Conservation (phyloP, 1,140 invertebrate genomes). For the Drosophila gunungcola region DNA sequence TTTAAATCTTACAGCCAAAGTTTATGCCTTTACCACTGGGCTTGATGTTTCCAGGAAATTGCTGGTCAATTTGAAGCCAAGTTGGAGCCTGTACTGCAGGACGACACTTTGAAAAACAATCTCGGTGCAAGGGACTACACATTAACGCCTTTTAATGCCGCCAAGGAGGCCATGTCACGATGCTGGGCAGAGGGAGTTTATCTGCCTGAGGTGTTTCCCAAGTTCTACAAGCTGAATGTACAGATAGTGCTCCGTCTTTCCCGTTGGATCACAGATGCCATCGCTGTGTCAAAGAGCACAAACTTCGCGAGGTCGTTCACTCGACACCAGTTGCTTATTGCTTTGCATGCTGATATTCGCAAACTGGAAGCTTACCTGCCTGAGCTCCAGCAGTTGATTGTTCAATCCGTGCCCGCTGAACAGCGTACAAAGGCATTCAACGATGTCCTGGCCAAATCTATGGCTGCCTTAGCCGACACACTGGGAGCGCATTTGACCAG, state of each 20-base stretch:
- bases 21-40: neutral
- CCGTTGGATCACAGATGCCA: constrained; percentile 87
- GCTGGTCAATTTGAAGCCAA: constrained; percentile 87
- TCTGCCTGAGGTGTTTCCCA: constrained; percentile 89
- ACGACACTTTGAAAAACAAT: constrained; percentile 33
- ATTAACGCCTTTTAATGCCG: constrained; percentile 68
- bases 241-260: constrained; percentile 92
- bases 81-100: constrained; percentile 64
- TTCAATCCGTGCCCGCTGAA: constrained; percentile 38
- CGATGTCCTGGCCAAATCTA: constrained; percentile 63
- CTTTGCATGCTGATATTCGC: constrained; percentile 66
- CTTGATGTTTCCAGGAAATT: constrained; percentile 87
- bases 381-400: constrained; percentile 47
- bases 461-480: constrained; percentile 46
- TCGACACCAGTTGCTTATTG: constrained; percentile 57
- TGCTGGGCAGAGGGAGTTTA: constrained; percentile 92
- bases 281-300: constrained; percentile 36
- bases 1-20: neutral
- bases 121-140: constrained; percentile 29
- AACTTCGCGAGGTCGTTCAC: constrained; percentile 41
- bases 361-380: constrained; percentile 62
- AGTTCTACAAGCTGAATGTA: constrained; percentile 95
- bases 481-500: constrained; percentile 40
- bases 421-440: constrained; percentile 44
- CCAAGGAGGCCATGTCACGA: constrained; percentile 85